Conservation (phyloP, 2,888 invertebrate species). For the Allolobophora icterica region DNA sequence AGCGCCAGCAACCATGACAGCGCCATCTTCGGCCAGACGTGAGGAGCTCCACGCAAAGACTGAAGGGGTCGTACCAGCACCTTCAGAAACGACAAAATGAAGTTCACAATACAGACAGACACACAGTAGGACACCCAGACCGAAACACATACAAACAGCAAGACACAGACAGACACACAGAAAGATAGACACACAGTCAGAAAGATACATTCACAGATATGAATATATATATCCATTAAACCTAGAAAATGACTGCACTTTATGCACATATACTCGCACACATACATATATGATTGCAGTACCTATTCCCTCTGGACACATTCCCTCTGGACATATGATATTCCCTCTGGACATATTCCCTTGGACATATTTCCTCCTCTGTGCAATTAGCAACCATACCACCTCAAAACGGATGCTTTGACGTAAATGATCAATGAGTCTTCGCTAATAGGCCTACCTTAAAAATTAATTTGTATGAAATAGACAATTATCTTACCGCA, state of each 20-base stretch:
- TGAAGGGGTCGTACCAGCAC: constrained; percentile 64
- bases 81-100: not conserved
- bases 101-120: not conserved
- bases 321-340: no score
- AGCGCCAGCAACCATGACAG: constrained; percentile 65
- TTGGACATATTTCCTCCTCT: no score
- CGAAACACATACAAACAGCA: no score
- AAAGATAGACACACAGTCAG: not conserved
- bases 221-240: not conserved
- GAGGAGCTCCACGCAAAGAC: constrained; percentile 52
- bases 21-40: constrained; percentile 54
- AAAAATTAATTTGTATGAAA: no score
- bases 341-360: no score
- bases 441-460: no score
- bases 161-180: not conserved
- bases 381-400: no score
- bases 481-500: no score
- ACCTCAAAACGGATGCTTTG: no score
- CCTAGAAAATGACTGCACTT: not conserved
- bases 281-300: no score
- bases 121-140: not conserved
- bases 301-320: no score
- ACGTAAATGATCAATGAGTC: no score
- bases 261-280: not conserved
- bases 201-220: not conserved